These are phyloP conservation scores for Phyllotreta striolata DNA, from an alignment of 2,888 invertebrate species.

Conservation along the genomic window DNA sequence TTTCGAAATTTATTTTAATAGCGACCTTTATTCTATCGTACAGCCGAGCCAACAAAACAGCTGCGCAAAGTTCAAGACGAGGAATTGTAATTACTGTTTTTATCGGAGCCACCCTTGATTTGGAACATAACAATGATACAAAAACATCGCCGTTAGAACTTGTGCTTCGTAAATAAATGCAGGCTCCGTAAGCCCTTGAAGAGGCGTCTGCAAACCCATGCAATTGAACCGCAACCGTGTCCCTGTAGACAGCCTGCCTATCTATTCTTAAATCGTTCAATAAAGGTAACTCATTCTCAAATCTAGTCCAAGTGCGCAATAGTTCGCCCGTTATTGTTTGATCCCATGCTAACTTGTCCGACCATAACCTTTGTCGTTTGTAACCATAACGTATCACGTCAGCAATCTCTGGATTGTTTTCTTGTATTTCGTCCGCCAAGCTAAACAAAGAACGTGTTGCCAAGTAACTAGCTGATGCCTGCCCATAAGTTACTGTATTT, in stretches of 20 bases:
- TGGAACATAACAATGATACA: constrained; percentile 22
- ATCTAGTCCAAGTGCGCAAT: constrained; percentile 9
- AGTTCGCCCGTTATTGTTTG: no score
- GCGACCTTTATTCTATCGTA: neutral
- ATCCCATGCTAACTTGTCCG: no score
- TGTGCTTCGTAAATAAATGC: constrained; percentile 24
- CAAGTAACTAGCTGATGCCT: neutral
- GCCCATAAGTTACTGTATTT: no score
- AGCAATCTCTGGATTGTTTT: neutral
- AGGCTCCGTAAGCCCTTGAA: constrained; percentile 26
- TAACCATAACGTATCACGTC: no score
- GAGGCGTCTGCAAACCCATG: constrained; percentile 33
- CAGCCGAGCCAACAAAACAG: constrained; percentile 7
- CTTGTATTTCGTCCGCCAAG: neutral
- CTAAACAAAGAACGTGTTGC: neutral
- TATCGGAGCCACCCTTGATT: constrained; percentile 24
- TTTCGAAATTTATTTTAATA: neutral
- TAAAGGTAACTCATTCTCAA: neutral
- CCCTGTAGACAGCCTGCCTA: constrained; percentile 1
- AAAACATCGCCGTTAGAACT: constrained; percentile 7
- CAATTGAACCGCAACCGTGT: constrained; percentile 6
- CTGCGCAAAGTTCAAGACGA: constrained; percentile 1
- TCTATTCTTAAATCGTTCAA: constrained; percentile 19
- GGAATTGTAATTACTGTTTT: constrained; percentile 21
- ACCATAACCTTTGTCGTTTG: no score